These are phyloP conservation scores for Entomyzon cyanotis DNA, from an alignment of 2,113 vertebrate species.

Conservation along the genomic window DNA sequence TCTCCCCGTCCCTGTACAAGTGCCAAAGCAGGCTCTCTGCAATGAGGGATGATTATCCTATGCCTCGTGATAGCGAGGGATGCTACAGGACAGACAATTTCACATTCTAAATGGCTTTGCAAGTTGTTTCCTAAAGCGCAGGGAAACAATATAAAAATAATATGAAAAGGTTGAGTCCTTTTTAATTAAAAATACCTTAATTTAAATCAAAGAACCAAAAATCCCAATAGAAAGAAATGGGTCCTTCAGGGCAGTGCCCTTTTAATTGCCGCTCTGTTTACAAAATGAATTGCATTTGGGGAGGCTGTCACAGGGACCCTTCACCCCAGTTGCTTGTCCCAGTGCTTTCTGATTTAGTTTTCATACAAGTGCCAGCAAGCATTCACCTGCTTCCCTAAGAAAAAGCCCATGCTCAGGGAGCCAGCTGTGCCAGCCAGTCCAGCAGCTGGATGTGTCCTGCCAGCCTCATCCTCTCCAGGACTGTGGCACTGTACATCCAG, in stretches of 20 bases:
- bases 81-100: background rate
- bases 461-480: background rate
- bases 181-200: background rate
- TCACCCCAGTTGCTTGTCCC: background rate
- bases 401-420: fast-evolving
- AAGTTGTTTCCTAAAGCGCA: background rate
- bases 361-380: background rate
- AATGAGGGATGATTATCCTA: background rate
- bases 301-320: background rate
- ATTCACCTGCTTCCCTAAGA: background rate
- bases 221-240: background rate
- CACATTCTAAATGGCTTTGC: background rate
- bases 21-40: background rate
- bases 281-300: background rate
- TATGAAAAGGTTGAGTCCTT: background rate
- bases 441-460: background rate
- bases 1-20: background rate
- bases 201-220: background rate
- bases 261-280: background rate
- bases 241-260: background rate
- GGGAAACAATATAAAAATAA: background rate
- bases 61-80: background rate
- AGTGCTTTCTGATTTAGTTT: background rate
- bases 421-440: background rate
- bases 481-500: background rate